Evolutionary conservation across 2,113 vertebrate species (phyloP).

Genomic region (Morone chrysops): DNA sequence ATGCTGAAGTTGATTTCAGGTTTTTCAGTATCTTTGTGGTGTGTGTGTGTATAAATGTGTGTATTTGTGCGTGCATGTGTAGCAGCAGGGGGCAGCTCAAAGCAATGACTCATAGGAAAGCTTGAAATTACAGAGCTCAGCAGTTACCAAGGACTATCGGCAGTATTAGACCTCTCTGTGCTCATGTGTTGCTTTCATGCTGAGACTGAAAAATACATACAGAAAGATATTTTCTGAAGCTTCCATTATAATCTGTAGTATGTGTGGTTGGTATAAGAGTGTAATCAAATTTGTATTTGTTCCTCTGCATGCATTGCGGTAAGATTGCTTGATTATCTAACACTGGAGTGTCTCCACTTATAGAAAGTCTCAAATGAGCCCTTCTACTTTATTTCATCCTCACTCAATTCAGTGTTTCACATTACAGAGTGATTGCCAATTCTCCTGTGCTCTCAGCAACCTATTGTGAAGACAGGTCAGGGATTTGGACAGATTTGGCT

Average conservation of each 20-base stretch:
- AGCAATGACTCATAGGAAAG: conserved; percentile 72
- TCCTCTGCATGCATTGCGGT: conserved; percentile 23
- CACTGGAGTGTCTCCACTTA: conserved; percentile 38
- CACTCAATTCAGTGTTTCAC: conserved; percentile 43
- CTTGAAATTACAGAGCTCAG: conserved; percentile 73
- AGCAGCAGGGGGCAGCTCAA: conserved; percentile 61
- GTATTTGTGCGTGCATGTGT: conserved; percentile 19
- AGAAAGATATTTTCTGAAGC: background rate
- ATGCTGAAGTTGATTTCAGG: conserved; percentile 61
- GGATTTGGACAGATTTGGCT: conserved; percentile 68
- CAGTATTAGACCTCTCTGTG: conserved; percentile 30
- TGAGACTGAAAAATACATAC: background rate
- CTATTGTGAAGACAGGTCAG: conserved; percentile 55
- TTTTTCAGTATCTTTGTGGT: conserved; percentile 55
- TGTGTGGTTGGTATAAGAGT: background rate
- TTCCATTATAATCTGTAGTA: conserved; percentile 3
- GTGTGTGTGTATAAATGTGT: conserved; percentile 38
- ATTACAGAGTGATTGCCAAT: conserved; percentile 48
- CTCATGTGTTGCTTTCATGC: conserved; percentile 36
- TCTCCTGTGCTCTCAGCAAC: conserved; percentile 45
- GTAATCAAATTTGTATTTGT: conserved; percentile 45
- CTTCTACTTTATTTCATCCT: conserved; percentile 36
- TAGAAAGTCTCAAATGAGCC: conserved; percentile 48
- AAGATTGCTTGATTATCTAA: conserved; percentile 43
- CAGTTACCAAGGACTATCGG: conserved; percentile 57